Conservation (phyloP, 2,797 vertebrate genomes). For the Astyanax mexicanus region DNA sequence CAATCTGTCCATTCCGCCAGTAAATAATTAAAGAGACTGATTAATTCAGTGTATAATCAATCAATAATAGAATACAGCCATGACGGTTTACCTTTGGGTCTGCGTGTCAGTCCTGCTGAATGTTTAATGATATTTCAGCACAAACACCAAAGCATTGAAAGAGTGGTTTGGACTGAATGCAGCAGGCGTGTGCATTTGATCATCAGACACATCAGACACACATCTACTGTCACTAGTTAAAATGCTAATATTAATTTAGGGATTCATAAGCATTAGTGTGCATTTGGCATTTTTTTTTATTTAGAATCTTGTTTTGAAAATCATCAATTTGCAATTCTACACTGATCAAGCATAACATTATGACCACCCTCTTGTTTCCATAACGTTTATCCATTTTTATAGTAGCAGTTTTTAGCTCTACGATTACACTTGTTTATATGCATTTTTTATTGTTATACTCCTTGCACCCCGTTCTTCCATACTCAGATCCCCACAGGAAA, state of each 20-base stretch:
- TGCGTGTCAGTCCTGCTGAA: conserved; percentile 67
- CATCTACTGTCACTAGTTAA: conserved; percentile 74
- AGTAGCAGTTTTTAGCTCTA: no score
- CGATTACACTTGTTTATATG: no score
- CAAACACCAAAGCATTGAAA: conserved; percentile 60
- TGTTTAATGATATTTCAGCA: conserved; percentile 60
- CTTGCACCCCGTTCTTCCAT: no score
- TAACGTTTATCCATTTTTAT: no score
- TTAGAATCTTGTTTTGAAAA: no score
- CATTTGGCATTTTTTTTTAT: conserved; percentile 7
- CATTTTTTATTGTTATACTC: no score
- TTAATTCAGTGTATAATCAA: conserved; percentile 63
- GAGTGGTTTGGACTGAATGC: conserved; percentile 72
- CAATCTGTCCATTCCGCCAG: conserved; percentile 33
- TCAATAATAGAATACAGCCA: conserved; percentile 61
- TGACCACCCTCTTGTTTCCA: no score
- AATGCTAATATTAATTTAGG: conserved; percentile 51
- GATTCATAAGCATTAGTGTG: conserved; percentile 3
- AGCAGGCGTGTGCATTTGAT: conserved; percentile 68
- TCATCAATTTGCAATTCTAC: no score
- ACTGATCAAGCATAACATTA: no score
- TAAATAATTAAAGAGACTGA: conserved; percentile 51
- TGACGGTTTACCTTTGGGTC: conserved; percentile 57
- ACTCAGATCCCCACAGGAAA: no score
- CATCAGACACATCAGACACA: conserved; percentile 59